Evolutionary conservation across 2,888 invertebrate species (phyloP).

Genomic region (Gerris lacustris): DNA sequence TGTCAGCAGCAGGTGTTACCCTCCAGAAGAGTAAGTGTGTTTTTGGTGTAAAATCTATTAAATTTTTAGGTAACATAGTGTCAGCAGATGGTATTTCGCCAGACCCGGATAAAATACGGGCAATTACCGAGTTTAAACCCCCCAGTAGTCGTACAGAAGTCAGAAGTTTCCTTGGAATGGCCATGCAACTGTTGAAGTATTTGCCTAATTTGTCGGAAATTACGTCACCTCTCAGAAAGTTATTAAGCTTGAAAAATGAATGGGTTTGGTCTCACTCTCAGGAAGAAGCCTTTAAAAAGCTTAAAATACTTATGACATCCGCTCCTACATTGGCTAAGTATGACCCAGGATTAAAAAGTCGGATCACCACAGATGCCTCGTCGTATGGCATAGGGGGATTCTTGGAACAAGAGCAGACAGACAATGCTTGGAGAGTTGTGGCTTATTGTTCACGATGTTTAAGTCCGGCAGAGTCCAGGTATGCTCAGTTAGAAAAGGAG

Average conservation of each 20-base stretch:
- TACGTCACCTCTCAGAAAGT: slow-evolving; percentile 19
- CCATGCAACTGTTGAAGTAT: slow-evolving; percentile 16
- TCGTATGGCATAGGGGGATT: slow-evolving; percentile 16
- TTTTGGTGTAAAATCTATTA: slow-evolving; percentile 27
- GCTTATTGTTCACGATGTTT: slow-evolving; percentile 14
- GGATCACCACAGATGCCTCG: slow-evolving; percentile 15
- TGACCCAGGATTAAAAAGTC: slow-evolving; percentile 12
- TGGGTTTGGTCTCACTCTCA: slow-evolving; percentile 20
- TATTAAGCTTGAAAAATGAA: slow-evolving; percentile 15
- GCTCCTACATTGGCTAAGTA: slow-evolving; percentile 13
- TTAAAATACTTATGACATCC: slow-evolving; percentile 16
- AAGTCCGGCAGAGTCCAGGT: slow-evolving; percentile 12
- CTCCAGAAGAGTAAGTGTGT: slow-evolving; percentile 32
- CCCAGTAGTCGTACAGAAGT: slow-evolving; percentile 19
- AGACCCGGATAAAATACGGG: slow-evolving; percentile 19
- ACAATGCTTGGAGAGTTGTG: slow-evolving; percentile 11
- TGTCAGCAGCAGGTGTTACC: slow-evolving; percentile 14
- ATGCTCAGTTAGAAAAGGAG: slow-evolving; percentile 19
- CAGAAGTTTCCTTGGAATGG: slow-evolving; percentile 19
- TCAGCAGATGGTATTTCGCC: slow-evolving; percentile 21
- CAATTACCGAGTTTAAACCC: slow-evolving; percentile 17
- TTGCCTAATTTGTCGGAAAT: slow-evolving; percentile 16
- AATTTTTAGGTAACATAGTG: slow-evolving; percentile 31
- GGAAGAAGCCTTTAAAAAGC: slow-evolving; percentile 18
- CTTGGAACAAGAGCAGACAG: slow-evolving; percentile 13